A percentile compares a stretch with the other conserved stretches of the same genome.
These are phyloP conservation scores for Mimumesa dahlbomi DNA, from an alignment of 2,888 invertebrate species.

Conservation along the genomic window DNA sequence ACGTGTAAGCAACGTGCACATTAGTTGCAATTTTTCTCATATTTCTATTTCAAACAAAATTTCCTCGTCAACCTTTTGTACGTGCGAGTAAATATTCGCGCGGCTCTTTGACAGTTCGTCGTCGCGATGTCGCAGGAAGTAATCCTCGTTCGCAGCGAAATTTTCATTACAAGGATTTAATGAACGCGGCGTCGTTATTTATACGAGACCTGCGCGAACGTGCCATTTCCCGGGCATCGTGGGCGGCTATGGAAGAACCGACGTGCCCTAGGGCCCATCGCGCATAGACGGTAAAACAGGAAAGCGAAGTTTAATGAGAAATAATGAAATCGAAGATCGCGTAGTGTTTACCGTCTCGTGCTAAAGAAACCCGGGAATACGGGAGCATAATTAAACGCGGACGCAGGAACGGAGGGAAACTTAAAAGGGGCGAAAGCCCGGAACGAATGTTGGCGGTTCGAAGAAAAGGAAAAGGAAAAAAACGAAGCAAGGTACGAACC, in stretches of 20 bases:
- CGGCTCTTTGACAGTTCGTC: background rate
- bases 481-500: background rate
- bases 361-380: no score
- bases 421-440: background rate
- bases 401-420: background rate
- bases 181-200: background rate
- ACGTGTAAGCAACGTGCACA: no score
- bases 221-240: background rate
- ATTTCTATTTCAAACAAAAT: background rate
- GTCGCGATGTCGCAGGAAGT: background rate
- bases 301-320: slow-evolving; percentile 13
- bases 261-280: background rate
- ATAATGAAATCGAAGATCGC: slow-evolving; percentile 26
- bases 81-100: background rate
- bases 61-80: background rate
- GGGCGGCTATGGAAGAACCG: background rate
- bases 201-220: background rate
- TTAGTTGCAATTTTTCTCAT: no score
- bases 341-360: no score
- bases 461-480: background rate
- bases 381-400: no score
- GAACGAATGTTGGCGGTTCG: background rate
- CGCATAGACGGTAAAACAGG: background rate
- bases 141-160: background rate
- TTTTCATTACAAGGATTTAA: slow-evolving; percentile 4